Evolutionary conservation across 2,113 vertebrate species (phyloP).

Genomic region (Syngnathoides biaculeatus): DNA sequence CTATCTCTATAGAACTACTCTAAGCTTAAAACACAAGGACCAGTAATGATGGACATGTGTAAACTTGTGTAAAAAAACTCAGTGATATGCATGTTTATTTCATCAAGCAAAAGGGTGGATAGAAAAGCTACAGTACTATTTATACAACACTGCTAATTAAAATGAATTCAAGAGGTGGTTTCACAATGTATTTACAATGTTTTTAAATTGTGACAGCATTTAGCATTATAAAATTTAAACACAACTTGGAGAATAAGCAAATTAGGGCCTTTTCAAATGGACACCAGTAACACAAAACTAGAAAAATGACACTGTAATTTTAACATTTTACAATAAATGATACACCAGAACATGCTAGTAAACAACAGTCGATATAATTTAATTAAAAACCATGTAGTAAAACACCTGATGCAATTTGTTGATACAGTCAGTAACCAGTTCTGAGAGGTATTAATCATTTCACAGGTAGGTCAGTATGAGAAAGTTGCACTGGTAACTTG

Average conservation of each 20-base stretch:
- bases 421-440: conserved; percentile 99
- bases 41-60: background rate
- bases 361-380: conserved; percentile 99
- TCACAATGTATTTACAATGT: conserved; percentile 99
- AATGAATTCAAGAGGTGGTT: conserved; percentile 90
- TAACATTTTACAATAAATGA: conserved; percentile 92
- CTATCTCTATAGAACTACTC: no score
- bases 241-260: conserved; percentile 93
- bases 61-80: conserved; percentile 11
- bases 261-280: conserved; percentile 46
- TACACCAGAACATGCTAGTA: conserved; percentile 87
- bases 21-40: background rate
- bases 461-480: conserved; percentile 99
- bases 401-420: conserved; percentile 99
- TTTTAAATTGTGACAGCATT: conserved; percentile 90
- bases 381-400: conserved; percentile 99
- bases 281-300: conserved; percentile 98
- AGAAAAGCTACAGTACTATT: conserved; percentile 71
- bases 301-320: conserved; percentile 68
- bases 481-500: conserved; percentile 92
- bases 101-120: conserved; percentile 99
- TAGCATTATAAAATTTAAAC: conserved; percentile 79
- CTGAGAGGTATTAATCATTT: conserved; percentile 99
- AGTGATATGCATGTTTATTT: conserved; percentile 96
- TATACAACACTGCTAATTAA: conserved; percentile 97